phyloP scores from a whole-genome alignment of 2,888 invertebrate genomes.

The Lingula anatina region DNA sequence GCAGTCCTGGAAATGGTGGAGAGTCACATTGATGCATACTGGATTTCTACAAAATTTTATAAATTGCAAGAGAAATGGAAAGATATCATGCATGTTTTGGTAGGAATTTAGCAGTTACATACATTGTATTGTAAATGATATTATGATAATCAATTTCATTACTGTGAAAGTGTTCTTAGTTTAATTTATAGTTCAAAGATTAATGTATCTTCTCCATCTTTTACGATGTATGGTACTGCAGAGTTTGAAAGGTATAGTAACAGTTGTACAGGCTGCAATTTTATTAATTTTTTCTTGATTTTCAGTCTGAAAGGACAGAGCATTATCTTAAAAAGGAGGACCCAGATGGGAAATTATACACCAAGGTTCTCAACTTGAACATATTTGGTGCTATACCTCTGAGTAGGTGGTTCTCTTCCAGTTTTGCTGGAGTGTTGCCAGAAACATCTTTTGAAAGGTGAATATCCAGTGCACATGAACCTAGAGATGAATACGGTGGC shows the following conservation, averaged over 20 bases:
- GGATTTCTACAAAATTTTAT: slow-evolving; percentile 74
- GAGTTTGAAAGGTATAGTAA: too few species aligned
- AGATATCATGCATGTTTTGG: slow-evolving; percentile 36
- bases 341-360: slow-evolving; percentile 59
- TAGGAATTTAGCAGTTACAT: too few species aligned
- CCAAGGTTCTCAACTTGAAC: slow-evolving; percentile 64
- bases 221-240: too few species aligned
- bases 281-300: slow-evolving; percentile 3
- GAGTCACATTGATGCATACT: slow-evolving; percentile 74
- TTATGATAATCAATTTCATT: too few species aligned
- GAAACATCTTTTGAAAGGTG: slow-evolving; percentile 74
- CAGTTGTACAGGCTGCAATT: too few species aligned
- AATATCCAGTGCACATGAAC: too few species aligned
- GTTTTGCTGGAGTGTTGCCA: slow-evolving; percentile 76
- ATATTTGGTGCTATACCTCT: slow-evolving; percentile 66
- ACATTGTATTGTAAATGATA: too few species aligned
- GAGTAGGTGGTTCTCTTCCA: slow-evolving; percentile 74
- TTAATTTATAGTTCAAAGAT: too few species aligned
- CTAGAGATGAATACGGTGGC: too few species aligned
- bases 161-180: too few species aligned
- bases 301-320: slow-evolving; percentile 29
- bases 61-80: slow-evolving; percentile 65
- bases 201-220: too few species aligned
- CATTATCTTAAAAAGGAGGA: slow-evolving; percentile 71
- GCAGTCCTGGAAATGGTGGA: slow-evolving; percentile 68